A percentile compares a stretch with the other conserved stretches of the same genome.
Conservation (phyloP, 2,113 vertebrate genomes). For the Callorhinus ursinus region DNA sequence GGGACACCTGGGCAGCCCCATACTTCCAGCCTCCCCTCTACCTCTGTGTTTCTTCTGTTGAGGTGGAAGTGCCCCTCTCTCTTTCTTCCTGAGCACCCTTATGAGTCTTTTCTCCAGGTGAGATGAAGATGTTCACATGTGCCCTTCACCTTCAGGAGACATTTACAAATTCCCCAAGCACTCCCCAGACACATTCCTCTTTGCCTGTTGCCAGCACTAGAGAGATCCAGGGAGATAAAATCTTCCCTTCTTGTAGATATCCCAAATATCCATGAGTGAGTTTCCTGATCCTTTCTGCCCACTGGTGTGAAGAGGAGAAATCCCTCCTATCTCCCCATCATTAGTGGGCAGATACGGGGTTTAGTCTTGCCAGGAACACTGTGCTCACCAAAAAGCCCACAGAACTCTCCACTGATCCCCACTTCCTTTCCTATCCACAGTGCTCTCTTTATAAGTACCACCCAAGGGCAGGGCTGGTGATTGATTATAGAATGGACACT, state of each 20-base stretch:
- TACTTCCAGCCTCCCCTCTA: not conserved
- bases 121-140: not conserved
- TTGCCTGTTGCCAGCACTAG: not conserved
- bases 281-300: not conserved
- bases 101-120: not conserved
- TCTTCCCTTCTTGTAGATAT: not conserved
- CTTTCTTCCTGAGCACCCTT: not conserved
- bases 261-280: not conserved
- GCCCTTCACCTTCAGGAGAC: not conserved
- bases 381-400: not conserved
- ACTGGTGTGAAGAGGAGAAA: not conserved
- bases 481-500: not conserved
- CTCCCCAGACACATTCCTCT: not conserved
- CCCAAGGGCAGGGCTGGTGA: not conserved
- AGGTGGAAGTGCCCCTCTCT: not conserved
- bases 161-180: no score
- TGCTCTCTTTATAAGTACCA: not conserved
- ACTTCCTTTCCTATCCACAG: not conserved
- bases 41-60: not conserved
- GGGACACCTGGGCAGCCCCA: not conserved
- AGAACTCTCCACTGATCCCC: not conserved
- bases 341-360: not conserved
- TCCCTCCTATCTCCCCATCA: not conserved
- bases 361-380: not conserved
- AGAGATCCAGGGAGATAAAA: not conserved